Percentiles rank a stretch among this genome's conserved stretches.
phyloP scores from a whole-genome alignment of 2,797 vertebrate genomes.

The Euthynnus affinis region DNA sequence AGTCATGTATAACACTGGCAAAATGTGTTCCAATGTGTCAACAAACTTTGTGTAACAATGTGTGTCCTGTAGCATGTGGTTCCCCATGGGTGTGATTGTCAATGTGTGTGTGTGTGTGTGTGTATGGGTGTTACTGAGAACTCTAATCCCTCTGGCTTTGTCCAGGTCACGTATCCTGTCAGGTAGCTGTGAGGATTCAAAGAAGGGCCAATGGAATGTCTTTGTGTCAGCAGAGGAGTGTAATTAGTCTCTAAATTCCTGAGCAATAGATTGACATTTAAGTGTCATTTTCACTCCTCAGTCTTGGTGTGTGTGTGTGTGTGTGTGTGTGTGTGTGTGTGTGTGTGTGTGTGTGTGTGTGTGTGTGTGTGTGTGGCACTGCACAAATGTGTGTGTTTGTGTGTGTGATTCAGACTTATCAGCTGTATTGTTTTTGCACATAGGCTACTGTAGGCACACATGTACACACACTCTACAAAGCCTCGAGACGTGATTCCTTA shows the following conservation, averaged over 20 bases:
- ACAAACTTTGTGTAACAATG: conserved; percentile 8
- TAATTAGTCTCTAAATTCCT: conserved; percentile 75
- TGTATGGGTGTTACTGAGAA: conserved; percentile 27
- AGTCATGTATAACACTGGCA: background rate
- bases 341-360: conserved; percentile 3
- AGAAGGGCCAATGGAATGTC: conserved; percentile 66
- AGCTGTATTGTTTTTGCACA: background rate
- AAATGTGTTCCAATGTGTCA: background rate
- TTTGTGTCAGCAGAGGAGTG: conserved; percentile 68
- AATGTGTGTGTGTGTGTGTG: conserved; percentile 16
- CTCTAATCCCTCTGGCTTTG: conserved; percentile 67
- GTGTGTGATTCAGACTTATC: background rate
- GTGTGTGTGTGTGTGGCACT: conserved; percentile 1
- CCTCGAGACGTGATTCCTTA: conserved; percentile 22
- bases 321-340: conserved; percentile 16
- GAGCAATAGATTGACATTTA: conserved; percentile 73
- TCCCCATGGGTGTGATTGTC: background rate
- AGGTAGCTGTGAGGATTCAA: conserved; percentile 71
- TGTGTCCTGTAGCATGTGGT: background rate
- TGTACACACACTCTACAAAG: conserved; percentile 28
- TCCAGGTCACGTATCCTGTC: conserved; percentile 74
- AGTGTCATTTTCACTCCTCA: conserved; percentile 48
- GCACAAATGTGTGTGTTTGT: background rate
- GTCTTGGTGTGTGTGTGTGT: conserved; percentile 3
- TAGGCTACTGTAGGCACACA: conserved; percentile 7